Conservation (phyloP, 2,113 vertebrate species). For the Trichomycterus rosablanca region DNA sequence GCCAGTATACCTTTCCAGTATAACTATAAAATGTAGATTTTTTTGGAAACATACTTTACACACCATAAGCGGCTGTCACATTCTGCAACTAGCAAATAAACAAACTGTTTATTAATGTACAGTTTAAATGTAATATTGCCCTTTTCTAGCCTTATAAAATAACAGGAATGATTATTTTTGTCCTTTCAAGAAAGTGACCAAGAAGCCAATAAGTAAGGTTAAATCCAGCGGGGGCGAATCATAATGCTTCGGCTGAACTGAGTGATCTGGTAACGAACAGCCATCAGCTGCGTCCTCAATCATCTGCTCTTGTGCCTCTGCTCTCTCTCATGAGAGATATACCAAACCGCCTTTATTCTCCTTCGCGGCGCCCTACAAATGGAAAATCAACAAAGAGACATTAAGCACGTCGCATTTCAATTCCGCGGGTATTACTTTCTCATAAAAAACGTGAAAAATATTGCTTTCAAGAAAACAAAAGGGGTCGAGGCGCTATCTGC, state of each 20-base stretch:
- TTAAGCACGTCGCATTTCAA: conserved; percentile 45
- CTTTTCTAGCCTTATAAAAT: too few species aligned
- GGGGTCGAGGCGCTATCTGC: conserved; percentile 38
- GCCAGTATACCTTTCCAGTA: too few species aligned
- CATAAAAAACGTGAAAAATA: conserved; percentile 52
- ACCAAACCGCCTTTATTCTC: background rate
- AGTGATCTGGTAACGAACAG: background rate
- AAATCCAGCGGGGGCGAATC: background rate
- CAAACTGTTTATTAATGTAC: too few species aligned
- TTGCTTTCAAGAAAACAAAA: conserved; percentile 50
- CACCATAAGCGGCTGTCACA: too few species aligned
- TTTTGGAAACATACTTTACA: too few species aligned
- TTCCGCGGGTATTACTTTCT: conserved; percentile 56
- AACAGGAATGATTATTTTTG: too few species aligned
- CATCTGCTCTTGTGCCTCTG: background rate
- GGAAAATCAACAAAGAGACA: conserved; percentile 30
- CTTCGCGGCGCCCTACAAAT: background rate
- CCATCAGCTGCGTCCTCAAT: background rate
- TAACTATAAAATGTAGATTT: too few species aligned
- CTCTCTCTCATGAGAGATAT: background rate
- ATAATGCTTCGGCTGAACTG: background rate
- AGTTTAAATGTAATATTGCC: too few species aligned
- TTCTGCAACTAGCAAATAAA: too few species aligned
- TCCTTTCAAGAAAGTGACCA: background rate
- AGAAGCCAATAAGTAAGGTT: background rate